phyloP scores from a whole-genome alignment of 2,113 vertebrate species.

The Mohoua ochrocephala region DNA sequence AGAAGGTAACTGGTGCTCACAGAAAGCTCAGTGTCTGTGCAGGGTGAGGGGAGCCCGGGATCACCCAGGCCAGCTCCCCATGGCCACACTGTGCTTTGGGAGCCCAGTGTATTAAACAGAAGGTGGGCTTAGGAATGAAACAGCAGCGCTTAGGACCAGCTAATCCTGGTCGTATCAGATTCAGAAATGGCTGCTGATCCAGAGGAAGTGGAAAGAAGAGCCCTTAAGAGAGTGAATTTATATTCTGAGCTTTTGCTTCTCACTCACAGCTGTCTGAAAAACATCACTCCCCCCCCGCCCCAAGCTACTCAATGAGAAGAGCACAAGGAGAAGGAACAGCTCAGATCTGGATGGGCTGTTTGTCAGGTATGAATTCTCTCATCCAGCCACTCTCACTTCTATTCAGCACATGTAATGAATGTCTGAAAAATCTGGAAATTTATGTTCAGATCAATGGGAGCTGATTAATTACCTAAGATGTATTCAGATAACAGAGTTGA shows the following conservation, averaged over 20 bases:
- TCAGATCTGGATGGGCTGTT: conserved; percentile 57
- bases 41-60: fast-evolving
- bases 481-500: conserved; percentile 70
- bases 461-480: conserved; percentile 74
- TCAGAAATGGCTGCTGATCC: conserved; percentile 31
- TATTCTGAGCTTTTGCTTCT: conserved; percentile 52
- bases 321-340: conserved; percentile 37
- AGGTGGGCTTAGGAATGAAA: not conserved
- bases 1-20: not conserved
- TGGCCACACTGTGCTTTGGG: fast-evolving
- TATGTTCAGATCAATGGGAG: conserved; percentile 71
- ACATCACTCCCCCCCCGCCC: not conserved
- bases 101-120: not conserved
- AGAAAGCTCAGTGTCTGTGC: not conserved
- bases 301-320: conserved; percentile 35
- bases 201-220: conserved; percentile 26
- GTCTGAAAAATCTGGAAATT: conserved; percentile 69
- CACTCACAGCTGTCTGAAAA: conserved; percentile 55
- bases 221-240: conserved; percentile 28
- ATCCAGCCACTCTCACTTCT: conserved; percentile 61
- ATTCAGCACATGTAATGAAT: conserved; percentile 68
- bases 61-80: not conserved
- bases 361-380: conserved; percentile 68
- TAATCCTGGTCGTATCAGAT: not conserved
- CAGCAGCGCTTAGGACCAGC: not conserved